Base-by-base conservation (phyloP, 2,113 vertebrate species). In the Melanerpes formicivorus region DNA sequence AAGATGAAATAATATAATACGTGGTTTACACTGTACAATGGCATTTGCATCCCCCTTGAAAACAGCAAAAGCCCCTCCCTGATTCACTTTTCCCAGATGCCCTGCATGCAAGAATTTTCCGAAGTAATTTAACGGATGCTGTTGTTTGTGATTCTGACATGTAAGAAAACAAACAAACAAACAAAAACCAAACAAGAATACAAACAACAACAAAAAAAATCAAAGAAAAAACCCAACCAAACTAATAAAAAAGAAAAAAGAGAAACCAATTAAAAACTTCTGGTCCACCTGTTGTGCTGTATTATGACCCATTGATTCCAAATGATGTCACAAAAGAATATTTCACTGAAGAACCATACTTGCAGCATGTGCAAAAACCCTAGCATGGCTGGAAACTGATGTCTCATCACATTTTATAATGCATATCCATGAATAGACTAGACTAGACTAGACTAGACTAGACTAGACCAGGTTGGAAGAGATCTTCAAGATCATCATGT, bases 241-340 rank as follows among this genome's bases (percentile, higher is more conserved):
- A 40, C 40, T 40, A 40, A 40, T 40, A 54, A 9, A 14, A 95
- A 95, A 72, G 80, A 95, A 95, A 90, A 18, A 94, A 93, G 71
- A 93, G 67, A 92, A 95, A 95, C 29, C 46, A 84, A 93, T 97
- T 91, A 93, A 95, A 97, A 96, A 50, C 90, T 97, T 92, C 93
- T 87, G 37, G 72, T 96, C 91, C 89, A 97, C 97, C 96, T 97
- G 94, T 98, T 97, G 94, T 96, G 91, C 11, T 46, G 78, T 78
- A 80, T 93, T 96, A 78, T 92, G 95, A 94, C 93, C 69, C 72
- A 54, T 84, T 90, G 79, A 95, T 96, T 96, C 96, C 95, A 94
- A 92, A 95, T 97, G 95, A 93, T 93, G 96, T 94, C 95, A 95
- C 93, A 96, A 87, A 90, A 96, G 90, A 92, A 96, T 78, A 81